Base-by-base conservation (phyloP, 2,113 vertebrate genomes). In the Ursus arctos region DNA sequence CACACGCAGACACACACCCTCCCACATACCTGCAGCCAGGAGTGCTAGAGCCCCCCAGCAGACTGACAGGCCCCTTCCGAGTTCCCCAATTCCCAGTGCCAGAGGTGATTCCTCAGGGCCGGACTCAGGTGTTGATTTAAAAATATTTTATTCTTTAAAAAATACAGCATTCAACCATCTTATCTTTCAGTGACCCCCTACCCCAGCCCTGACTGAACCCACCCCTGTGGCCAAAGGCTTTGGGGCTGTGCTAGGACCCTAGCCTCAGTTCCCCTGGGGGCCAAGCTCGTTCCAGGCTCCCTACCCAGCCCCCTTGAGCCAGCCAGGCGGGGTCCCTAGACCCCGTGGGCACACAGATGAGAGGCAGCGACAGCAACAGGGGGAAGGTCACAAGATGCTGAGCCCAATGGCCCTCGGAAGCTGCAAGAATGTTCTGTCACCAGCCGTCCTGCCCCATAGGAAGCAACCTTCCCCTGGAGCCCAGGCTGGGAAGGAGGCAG, bases 91-190 rank as follows among this genome's bases (percentile, higher is more conserved):
- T 47, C 85, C 67, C 55, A 22, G 28, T 3, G 40, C 36, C 43
- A 51, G 49, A 47, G 7, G 31, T 7, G 11, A n/a, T 22, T 22
- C 47, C 74, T 63, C 55, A 74, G 67, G 76, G 51, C 28, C 89
- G 90, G 71, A 61, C 40, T 33, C 31, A 47, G 28, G 26, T 36
- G 21, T 97, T 98, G 98, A 97, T 98, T 98, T 98, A 98, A 98
- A 98, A 98, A 98, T 98, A 98, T 81, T 98, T 98, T 98, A 98
- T 98, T 98, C 97, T 98, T 98, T 98, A 98, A 98, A 98, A 98
- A 98, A 98, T 98, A 98, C 98, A 98, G 97, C 98, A 97, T 98
- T 97, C 98, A 96, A 90, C 89, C 98, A 96, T 95, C 93, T 91
- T 33, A 15, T 95, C 96, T 91, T 98, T 95, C 86, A 86, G 93